Evolutionary conservation across 2,888 invertebrate genomes (phyloP).

Genomic region (Amiota communis): DNA sequence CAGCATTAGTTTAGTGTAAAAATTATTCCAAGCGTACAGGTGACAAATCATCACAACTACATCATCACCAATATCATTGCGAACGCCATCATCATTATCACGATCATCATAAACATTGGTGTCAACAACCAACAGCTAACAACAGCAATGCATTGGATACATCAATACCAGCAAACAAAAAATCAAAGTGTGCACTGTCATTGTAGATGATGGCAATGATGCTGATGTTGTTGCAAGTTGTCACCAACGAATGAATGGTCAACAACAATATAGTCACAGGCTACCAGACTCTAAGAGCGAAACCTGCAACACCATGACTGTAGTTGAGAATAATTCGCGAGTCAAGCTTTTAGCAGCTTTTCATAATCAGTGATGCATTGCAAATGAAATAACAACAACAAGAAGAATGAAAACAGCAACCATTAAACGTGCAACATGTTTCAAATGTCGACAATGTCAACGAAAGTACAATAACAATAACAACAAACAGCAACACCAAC

Average conservation of each 20-base stretch:
- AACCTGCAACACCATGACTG: slow-evolving; percentile 28
- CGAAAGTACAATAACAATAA: slow-evolving; percentile 37
- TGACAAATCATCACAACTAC: slow-evolving; percentile 67
- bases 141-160: too few relatives aligned
- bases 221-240: slow-evolving; percentile 18
- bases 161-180: too few relatives aligned
- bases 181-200: too few relatives aligned
- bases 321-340: slow-evolving; percentile 59
- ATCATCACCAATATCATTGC: slow-evolving; percentile 52
- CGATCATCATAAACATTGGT: background rate
- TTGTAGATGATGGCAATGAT: slow-evolving; percentile 52
- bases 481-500: slow-evolving; percentile 46
- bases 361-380: slow-evolving; percentile 67
- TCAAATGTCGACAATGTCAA: background rate
- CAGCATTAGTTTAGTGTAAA: slow-evolving; percentile 32
- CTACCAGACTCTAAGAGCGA: slow-evolving; percentile 25
- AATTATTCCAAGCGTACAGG: slow-evolving; percentile 49
- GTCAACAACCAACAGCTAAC: too few relatives aligned
- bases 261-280: too few relatives aligned
- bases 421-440: background rate
- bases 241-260: too few relatives aligned
- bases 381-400: slow-evolving; percentile 44
- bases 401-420: background rate
- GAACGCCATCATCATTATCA: slow-evolving; percentile 52
- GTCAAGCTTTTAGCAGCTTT: slow-evolving; percentile 68